Evolutionary conservation across 1,140 invertebrate genomes (phyloP).

Genomic region (Drosophila grimshawi): DNA sequence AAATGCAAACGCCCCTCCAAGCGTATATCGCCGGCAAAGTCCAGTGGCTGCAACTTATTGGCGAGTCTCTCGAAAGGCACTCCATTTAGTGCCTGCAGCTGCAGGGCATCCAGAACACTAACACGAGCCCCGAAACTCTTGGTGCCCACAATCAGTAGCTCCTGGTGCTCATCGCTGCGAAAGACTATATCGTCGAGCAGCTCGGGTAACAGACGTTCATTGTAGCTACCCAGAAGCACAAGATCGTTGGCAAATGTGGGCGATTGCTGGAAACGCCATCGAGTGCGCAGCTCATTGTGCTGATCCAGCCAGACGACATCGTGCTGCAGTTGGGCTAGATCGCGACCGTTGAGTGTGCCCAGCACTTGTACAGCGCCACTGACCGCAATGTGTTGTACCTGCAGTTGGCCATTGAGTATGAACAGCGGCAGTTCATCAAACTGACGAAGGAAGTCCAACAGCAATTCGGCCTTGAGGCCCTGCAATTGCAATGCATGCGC

Average conservation of each 20-base stretch:
- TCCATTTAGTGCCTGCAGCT: slow-evolving; percentile 62
- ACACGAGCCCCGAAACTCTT: slow-evolving; percentile 63
- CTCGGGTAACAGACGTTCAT: slow-evolving; percentile 58
- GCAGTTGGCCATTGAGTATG: slow-evolving; percentile 71
- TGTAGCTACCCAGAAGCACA: slow-evolving; percentile 57
- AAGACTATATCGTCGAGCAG: slow-evolving; percentile 67
- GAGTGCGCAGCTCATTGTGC: slow-evolving; percentile 60
- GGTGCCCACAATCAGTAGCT: slow-evolving; percentile 57
- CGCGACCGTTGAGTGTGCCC: slow-evolving; percentile 41
- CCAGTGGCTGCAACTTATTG: slow-evolving; percentile 30
- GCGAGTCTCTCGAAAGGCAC: slow-evolving; percentile 61
- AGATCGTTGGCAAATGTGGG: slow-evolving; percentile 54
- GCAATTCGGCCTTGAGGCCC: slow-evolving; percentile 42
- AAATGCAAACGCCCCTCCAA: slow-evolving; percentile 54
- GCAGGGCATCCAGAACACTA: slow-evolving; percentile 17
- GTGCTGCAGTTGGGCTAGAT: slow-evolving; percentile 58
- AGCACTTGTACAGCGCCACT: slow-evolving; percentile 56
- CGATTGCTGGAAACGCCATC: slow-evolving; percentile 50
- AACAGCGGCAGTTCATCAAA: slow-evolving; percentile 73
- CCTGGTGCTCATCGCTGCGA: slow-evolving; percentile 17
- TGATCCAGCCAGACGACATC: slow-evolving; percentile 73
- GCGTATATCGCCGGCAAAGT: slow-evolving; percentile 50
- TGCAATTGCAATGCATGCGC: slow-evolving; percentile 55
- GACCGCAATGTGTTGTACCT: slow-evolving; percentile 63
- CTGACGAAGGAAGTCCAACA: slow-evolving; percentile 63